These are phyloP conservation scores for Embidobia sp. DNA, from an alignment of 2,888 invertebrate genomes.

Conservation along the genomic window DNA sequence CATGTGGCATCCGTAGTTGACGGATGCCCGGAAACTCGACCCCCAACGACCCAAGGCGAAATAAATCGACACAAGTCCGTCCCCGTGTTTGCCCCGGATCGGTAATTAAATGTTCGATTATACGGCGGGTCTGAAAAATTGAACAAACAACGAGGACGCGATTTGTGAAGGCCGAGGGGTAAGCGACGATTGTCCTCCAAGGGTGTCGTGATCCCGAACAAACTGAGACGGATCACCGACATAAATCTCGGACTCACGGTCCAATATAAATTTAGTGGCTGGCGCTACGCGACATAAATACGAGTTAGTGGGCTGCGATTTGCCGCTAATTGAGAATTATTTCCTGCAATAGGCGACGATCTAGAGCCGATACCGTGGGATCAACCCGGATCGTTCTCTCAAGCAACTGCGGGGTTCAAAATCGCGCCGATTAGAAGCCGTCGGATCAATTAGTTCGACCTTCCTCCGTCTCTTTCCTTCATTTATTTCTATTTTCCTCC, in stretches of 20 bases:
- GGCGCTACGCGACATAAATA: constrained; percentile 78
- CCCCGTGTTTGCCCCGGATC: constrained; percentile 27
- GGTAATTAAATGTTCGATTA: constrained; percentile 45
- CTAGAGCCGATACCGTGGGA: constrained; percentile 44
- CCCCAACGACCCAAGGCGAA: neutral
- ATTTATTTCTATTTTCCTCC: no score
- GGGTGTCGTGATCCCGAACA: constrained; percentile 68
- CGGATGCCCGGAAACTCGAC: no score
- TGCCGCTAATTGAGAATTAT: constrained; percentile 81
- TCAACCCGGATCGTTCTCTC: constrained; percentile 53
- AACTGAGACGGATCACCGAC: constrained; percentile 80
- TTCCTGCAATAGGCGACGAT: constrained; percentile 72
- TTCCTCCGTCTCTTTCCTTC: no score
- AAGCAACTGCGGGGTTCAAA: constrained; percentile 44
- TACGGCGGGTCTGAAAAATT: constrained; percentile 48
- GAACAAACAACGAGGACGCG: constrained; percentile 54
- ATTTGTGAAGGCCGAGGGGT: constrained; percentile 47
- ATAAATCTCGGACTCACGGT: constrained; percentile 77
- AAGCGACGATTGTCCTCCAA: constrained; percentile 62
- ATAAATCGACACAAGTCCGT: constrained; percentile 4
- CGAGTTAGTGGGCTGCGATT: constrained; percentile 78
- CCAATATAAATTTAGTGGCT: constrained; percentile 77
- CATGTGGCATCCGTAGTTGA: no score
- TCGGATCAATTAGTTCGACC: no score
- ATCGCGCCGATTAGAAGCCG: no score